Conservation (phyloP, 2,888 invertebrate species). For the Lithodes maja region DNA sequence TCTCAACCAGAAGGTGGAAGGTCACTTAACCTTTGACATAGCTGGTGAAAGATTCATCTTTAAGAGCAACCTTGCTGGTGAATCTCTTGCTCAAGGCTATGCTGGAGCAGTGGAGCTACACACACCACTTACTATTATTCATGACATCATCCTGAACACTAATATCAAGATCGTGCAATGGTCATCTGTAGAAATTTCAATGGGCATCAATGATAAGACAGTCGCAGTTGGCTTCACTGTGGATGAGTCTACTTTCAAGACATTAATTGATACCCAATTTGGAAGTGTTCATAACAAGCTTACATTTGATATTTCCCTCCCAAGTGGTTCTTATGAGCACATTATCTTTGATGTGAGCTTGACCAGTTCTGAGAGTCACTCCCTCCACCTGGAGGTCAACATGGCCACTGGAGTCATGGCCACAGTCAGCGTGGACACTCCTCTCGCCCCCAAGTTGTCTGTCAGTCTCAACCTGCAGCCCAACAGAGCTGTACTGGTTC, state of each 20-base stretch:
- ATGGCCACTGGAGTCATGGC: slow-evolving; percentile 9
- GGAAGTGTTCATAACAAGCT: slow-evolving; percentile 27
- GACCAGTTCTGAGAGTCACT: slow-evolving; percentile 16
- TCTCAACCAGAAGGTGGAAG: slow-evolving; percentile 40
- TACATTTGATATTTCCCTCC: slow-evolving; percentile 42
- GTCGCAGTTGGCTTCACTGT: slow-evolving; percentile 28
- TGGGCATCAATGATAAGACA: slow-evolving; percentile 34
- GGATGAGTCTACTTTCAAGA: slow-evolving; percentile 22
- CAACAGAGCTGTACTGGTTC: background rate
- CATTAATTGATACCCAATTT: slow-evolving; percentile 6
- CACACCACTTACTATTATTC: slow-evolving; percentile 47
- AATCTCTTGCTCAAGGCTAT: slow-evolving; percentile 24
- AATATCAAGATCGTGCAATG: background rate
- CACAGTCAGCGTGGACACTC: slow-evolving; percentile 35
- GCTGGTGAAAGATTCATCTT: slow-evolving; percentile 53
- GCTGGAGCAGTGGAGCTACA: slow-evolving; percentile 39
- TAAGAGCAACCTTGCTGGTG: slow-evolving; percentile 36
- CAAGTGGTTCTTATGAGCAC: slow-evolving; percentile 35
- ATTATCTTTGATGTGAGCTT: slow-evolving; percentile 25
- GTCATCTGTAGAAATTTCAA: background rate
- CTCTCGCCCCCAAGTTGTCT: slow-evolving; percentile 19
- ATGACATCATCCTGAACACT: background rate
- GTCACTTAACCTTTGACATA: slow-evolving; percentile 45
- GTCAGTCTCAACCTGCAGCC: background rate
- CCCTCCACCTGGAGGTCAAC: slow-evolving; percentile 41